These are phyloP conservation scores for Atractosteus spatula DNA, from an alignment of 2,113 vertebrate species.

Conservation along the genomic window DNA sequence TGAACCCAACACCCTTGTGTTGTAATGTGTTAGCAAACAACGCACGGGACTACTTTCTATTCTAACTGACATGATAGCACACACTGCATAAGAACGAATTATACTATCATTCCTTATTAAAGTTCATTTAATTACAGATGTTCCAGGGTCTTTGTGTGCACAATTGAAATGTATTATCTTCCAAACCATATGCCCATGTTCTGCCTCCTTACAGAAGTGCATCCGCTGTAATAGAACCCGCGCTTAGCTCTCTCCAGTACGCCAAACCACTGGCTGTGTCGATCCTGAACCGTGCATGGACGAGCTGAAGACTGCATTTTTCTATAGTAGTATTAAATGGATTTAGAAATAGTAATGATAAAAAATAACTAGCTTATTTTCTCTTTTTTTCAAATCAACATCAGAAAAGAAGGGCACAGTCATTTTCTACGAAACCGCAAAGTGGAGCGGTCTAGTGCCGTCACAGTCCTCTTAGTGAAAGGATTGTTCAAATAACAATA, in stretches of 20 bases:
- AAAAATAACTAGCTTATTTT: no score
- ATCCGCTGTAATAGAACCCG: constrained; percentile 13
- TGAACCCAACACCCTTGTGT: background rate
- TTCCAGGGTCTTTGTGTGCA: background rate
- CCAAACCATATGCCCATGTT: background rate
- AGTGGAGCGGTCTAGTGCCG: no score
- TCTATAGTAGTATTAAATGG: constrained; percentile 10
- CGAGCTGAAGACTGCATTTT: constrained; percentile 8
- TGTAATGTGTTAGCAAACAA: background rate
- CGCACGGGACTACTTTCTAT: background rate
- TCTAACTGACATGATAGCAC: background rate
- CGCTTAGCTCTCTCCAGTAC: constrained; percentile 4
- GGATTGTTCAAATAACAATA: no score
- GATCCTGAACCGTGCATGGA: constrained; percentile 13
- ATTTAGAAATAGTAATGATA: constrained; percentile 9
- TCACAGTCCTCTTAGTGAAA: no score
- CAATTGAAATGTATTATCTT: constrained; percentile 12
- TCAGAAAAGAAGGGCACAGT: no score
- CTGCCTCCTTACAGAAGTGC: constrained; percentile 7
- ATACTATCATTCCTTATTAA: background rate
- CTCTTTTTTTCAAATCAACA: background rate
- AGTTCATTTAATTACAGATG: constrained; percentile 7
- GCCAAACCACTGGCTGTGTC: constrained; percentile 2
- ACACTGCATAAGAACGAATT: background rate
- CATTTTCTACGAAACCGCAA: no score